A percentile compares a stretch with the other conserved stretches of the same genome.
Conservation (phyloP, 1,140 invertebrate genomes). For the Drosophila kepulauana region DNA sequence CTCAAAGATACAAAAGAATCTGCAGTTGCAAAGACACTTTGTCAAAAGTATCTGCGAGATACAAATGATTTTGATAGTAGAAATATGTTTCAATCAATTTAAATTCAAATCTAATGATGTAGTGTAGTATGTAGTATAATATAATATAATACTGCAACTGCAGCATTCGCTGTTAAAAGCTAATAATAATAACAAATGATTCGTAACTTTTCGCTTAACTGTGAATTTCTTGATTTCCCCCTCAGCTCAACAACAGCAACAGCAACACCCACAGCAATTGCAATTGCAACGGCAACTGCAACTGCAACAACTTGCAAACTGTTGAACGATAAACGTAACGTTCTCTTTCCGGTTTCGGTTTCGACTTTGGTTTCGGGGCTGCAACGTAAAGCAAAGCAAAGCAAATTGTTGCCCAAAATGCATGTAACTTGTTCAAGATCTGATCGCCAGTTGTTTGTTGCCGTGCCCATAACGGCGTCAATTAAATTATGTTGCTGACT, state of each 20-base stretch:
- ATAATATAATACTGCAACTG: no score
- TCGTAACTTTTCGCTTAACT: constrained; percentile 18
- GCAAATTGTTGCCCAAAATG: constrained; percentile 52
- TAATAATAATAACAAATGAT: constrained; percentile 19
- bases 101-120: no score
- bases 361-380: constrained; percentile 1
- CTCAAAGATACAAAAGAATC: no score
- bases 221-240: not conserved
- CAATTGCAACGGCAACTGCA: constrained; percentile 6
- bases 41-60: no score
- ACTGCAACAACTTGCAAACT: constrained; percentile 17
- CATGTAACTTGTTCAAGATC: constrained; percentile 46
- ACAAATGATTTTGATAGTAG: no score
- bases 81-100: no score
- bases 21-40: no score
- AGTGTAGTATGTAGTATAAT: no score
- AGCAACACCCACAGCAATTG: constrained; percentile 18
- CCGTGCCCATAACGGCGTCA: constrained; percentile 78
- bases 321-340: constrained; percentile 45
- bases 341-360: constrained; percentile 50
- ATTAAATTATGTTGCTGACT: constrained; percentile 81
- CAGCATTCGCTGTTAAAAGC: not conserved
- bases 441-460: constrained; percentile 39
- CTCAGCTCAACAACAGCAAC: not conserved
- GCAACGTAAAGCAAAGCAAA: not conserved